These are phyloP conservation scores for Eutolmus rufibarbis DNA, from an alignment of 2,888 invertebrate species.

Conservation along the genomic window DNA sequence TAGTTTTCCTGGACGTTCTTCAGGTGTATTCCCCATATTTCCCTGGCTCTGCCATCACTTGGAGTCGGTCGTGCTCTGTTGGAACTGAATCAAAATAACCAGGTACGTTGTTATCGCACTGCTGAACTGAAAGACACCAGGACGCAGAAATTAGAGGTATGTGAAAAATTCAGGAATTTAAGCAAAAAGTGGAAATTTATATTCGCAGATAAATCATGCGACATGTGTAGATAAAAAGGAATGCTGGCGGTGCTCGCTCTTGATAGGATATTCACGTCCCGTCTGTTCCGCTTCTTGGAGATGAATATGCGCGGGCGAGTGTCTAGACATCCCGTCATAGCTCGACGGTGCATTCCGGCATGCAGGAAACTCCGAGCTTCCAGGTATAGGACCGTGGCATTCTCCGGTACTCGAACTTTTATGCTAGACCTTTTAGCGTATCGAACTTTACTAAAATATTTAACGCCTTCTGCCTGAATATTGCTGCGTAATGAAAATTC, in stretches of 20 bases:
- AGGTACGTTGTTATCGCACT: slow-evolving; percentile 67
- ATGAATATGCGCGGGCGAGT: not conserved
- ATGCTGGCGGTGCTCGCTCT: not conserved
- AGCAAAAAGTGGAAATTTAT: not conserved
- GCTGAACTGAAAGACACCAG: slow-evolving; percentile 60
- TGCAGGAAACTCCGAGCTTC: not conserved
- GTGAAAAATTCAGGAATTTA: slow-evolving; percentile 8
- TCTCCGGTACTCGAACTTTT: not conserved
- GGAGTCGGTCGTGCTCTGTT: slow-evolving; percentile 64
- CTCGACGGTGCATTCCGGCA: not conserved
- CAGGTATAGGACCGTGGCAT: not conserved
- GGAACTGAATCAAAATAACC: slow-evolving; percentile 67
- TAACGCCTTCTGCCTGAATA: not conserved
- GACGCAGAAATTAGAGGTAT: not conserved
- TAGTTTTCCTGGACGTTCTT: not conserved
- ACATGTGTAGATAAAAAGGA: slow-evolving; percentile 13
- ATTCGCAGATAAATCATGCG: slow-evolving; percentile 10
- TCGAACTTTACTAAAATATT: slow-evolving; percentile 9
- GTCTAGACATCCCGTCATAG: slow-evolving; percentile 25
- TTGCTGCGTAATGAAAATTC: not conserved
- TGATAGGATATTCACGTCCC: slow-evolving; percentile 11
- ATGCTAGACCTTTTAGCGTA: not conserved
- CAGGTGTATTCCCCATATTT: not conserved
- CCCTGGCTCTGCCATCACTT: not conserved
- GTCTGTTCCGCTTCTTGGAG: not conserved